phyloP scores from a whole-genome alignment of 2,113 vertebrate genomes.

The Corythornis vintsioides region DNA sequence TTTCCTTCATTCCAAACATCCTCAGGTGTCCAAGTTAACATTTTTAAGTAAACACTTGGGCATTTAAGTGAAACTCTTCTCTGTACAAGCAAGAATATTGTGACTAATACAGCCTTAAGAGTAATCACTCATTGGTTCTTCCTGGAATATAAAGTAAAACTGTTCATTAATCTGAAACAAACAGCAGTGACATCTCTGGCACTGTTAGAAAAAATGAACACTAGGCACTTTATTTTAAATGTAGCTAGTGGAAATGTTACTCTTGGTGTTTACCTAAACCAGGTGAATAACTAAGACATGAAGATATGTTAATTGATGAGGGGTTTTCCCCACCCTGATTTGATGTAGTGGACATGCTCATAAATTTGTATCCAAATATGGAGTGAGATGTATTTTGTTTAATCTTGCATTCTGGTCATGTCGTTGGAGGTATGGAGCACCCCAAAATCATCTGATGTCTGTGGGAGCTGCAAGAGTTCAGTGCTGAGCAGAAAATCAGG shows the following conservation, averaged over 20 bases:
- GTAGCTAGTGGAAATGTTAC: not conserved
- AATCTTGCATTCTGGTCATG: constrained; percentile 2
- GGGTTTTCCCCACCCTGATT: not conserved
- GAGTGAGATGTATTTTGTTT: not conserved
- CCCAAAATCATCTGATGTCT: not conserved
- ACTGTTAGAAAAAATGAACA: not conserved
- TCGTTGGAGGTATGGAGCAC: not conserved
- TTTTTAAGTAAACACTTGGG: not conserved
- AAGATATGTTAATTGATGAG: not conserved
- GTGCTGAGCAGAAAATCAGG: constrained; percentile 29
- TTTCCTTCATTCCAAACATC: not conserved
- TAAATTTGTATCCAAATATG: not conserved
- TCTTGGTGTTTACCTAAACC: not conserved
- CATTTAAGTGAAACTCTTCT: not conserved
- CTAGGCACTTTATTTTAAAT: not conserved
- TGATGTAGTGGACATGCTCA: not conserved
- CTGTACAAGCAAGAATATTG: not conserved
- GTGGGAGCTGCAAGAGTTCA: constrained; percentile 12
- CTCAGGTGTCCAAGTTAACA: not conserved
- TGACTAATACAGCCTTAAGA: not conserved
- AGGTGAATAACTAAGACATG: not conserved
- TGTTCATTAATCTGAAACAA: not conserved
- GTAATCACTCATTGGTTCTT: not conserved
- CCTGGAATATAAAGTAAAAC: not conserved
- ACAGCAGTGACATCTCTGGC: not conserved